Evolutionary conservation across 53 echinoderm and acorn worm species (phyloP), one percentile per base, ranked within the genome.

Genomic region (Mesocentrotus franciscanus): DNA sequence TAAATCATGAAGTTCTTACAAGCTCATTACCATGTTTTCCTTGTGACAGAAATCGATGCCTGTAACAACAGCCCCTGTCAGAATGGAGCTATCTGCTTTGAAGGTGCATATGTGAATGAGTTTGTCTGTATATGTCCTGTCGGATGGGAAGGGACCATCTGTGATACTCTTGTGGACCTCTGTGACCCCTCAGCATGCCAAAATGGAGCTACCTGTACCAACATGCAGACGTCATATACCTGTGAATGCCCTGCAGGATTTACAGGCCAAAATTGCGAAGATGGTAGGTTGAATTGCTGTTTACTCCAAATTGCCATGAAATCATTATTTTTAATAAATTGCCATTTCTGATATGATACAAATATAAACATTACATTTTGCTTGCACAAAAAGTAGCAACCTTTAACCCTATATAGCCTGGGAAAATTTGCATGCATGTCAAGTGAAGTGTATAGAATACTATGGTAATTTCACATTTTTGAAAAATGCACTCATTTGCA

Each of bases 81-180:
- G 57, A 95, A 94, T 85, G 95, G 93, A 42, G 97, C 62, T 0
- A 74, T 92, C 20, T 97, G 97, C 79, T 94, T 94, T 70, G 93
- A 85, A n/a, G 95, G 87, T 16, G 96, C 95, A 30, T 78, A 61
- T 30, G 93, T 74, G 22, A 72, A 94, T 39, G 64, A 85, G 61
- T 95, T 89, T 35, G 20, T 74, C 10, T 98, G 98, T 68, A 95
- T 84, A 57, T 98, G 98, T 79, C 76, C 95, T 16, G 79, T 61
- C 8, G 96, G 98, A 56, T 98, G 95, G 91, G 96, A 93, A 32
- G 98, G 96, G 11, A 56, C 71, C 0, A 60, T 18, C 10, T 96
- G 96, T 81, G 90, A 90, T 17, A 94, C 87, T 6, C 68, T 89
- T 72, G 70, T 85, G 27, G 87, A 96, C 58, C 94, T 56, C 4